Evolutionary conservation across 2,888 invertebrate species (phyloP).

Genomic region (Pherbina coryleti): DNA sequence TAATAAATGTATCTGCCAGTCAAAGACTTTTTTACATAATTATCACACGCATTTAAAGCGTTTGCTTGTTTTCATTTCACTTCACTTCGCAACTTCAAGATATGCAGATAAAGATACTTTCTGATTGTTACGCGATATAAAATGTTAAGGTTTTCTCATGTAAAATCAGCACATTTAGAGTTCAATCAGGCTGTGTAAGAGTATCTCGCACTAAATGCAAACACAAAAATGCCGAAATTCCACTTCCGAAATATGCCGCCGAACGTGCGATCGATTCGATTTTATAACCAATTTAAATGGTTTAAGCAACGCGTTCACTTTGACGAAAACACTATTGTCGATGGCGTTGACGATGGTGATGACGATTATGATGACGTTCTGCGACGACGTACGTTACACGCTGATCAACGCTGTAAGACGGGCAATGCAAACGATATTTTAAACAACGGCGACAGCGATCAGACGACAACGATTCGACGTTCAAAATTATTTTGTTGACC

Average conservation of each 20-base stretch:
- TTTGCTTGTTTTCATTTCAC: background rate
- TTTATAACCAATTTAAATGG: background rate
- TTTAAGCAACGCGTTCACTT: background rate
- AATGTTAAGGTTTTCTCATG: too few relatives aligned
- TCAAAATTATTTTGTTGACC: constrained; percentile 40
- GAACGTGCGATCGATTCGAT: background rate
- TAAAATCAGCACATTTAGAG: background rate
- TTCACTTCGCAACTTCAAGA: background rate
- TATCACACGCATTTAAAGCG: too few relatives aligned
- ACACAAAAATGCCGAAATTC: constrained; percentile 14
- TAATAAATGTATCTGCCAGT: background rate
- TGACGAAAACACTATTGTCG: background rate
- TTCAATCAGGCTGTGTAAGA: background rate
- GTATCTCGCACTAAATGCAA: background rate
- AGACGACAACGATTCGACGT: background rate
- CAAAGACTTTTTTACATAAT: background rate
- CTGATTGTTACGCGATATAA: background rate
- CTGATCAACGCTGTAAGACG: too few relatives aligned
- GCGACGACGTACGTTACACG: background rate
- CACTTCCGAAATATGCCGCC: background rate
- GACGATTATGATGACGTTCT: background rate
- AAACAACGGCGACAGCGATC: background rate
- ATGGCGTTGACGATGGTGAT: background rate
- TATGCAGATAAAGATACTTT: background rate
- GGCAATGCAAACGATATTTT: background rate